A percentile compares a stretch with the other conserved stretches of the same genome.
These are phyloP conservation scores for Orientallactaga sibirica DNA, from an alignment of 2,797 vertebrate species.

Conservation along the genomic window DNA sequence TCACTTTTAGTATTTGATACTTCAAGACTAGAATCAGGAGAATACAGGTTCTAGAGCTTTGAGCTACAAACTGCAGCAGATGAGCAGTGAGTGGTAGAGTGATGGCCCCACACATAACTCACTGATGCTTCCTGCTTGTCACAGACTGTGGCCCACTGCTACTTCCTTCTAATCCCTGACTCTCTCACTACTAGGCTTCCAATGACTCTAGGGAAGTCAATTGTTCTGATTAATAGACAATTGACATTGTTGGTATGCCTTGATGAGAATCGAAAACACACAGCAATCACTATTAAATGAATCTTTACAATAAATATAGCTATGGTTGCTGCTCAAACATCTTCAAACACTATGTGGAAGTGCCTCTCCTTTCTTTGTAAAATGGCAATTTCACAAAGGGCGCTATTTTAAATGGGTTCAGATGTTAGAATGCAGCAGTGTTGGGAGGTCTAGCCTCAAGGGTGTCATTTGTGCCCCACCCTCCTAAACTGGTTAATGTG, in stretches of 20 bases:
- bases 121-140: accelerated
- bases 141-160: neutral
- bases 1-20: neutral
- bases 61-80: neutral
- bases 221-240: neutral
- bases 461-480: neutral
- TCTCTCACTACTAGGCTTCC: neutral
- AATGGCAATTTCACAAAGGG: too few species aligned
- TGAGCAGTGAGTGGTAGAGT: neutral
- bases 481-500: neutral
- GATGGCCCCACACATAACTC: neutral
- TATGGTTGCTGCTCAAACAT: too few species aligned
- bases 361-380: too few species aligned
- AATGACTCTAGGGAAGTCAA: neutral
- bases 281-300: neutral
- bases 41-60: neutral
- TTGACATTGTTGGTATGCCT: neutral
- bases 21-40: conserved; percentile 4
- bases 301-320: too few species aligned
- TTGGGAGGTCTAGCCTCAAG: neutral
- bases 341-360: too few species aligned
- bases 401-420: neutral
- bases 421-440: neutral
- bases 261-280: neutral
- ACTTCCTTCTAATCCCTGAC: neutral